phyloP scores from a whole-genome alignment of 2,888 invertebrate species.

The Tanypteryx hageni region DNA sequence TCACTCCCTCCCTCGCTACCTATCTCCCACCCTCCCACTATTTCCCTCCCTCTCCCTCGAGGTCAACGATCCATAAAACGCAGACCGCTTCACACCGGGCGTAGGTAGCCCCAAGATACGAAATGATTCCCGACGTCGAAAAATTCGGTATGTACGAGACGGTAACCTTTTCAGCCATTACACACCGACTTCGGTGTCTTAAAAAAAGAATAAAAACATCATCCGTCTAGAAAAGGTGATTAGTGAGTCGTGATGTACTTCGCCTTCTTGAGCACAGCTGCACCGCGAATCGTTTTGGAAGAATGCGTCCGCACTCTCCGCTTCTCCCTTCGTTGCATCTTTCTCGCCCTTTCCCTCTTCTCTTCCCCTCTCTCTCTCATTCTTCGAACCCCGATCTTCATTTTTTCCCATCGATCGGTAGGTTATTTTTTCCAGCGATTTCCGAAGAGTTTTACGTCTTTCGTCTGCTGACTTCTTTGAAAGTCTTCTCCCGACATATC shows the following conservation, averaged over 20 bases:
- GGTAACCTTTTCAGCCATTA: background rate
- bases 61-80: constrained; percentile 6
- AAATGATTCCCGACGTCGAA: background rate
- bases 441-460: background rate
- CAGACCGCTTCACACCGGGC: background rate
- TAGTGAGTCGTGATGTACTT: background rate
- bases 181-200: background rate
- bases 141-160: background rate
- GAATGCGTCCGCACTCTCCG: background rate
- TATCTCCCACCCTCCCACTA: background rate
- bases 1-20: no score
- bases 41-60: background rate
- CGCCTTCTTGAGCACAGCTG: background rate
- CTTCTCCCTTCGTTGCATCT: background rate
- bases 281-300: constrained; percentile 5
- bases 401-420: background rate
- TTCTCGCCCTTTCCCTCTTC: background rate
- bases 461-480: background rate
- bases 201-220: background rate
- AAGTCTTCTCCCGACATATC: background rate
- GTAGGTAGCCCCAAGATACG: background rate
- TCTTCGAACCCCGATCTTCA: background rate
- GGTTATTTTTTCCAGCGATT: background rate
- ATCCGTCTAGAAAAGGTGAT: background rate
- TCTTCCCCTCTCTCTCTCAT: background rate